Percentiles rank a stretch among this genome's conserved stretches.
These are phyloP conservation scores for Chiropotes sagulatus DNA, from an alignment of 2,797 vertebrate genomes.

Conservation along the genomic window DNA sequence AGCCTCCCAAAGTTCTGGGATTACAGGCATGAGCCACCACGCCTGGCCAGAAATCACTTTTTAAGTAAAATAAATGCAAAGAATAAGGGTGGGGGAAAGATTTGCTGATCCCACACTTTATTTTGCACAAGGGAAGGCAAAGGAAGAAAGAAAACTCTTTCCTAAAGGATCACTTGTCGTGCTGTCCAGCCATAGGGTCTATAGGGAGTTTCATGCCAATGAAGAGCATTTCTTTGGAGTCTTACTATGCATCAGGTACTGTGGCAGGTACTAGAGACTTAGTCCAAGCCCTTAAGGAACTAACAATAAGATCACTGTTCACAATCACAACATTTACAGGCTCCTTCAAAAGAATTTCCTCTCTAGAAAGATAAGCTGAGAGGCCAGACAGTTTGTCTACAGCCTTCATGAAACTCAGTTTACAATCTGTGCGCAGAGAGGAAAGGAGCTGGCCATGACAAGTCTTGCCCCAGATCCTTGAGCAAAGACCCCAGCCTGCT, in stretches of 20 bases:
- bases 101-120: background rate
- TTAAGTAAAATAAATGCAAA: slow-evolving; percentile 37
- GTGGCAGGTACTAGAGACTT: background rate
- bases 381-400: background rate
- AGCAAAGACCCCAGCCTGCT: background rate
- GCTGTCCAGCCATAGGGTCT: background rate
- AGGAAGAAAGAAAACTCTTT: background rate
- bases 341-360: background rate
- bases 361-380: slow-evolving; percentile 13
- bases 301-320: background rate
- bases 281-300: background rate
- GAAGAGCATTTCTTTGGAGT: background rate
- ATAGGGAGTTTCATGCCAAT: background rate
- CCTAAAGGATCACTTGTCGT: background rate
- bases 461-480: background rate
- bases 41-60: background rate
- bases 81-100: background rate
- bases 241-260: background rate
- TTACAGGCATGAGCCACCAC: background rate
- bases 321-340: background rate
- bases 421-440: background rate
- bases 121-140: background rate
- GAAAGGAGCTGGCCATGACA: accelerated
- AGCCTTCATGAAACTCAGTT: background rate
- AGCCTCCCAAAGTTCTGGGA: background rate